A percentile compares a stretch with the other conserved stretches of the same genome.
These are phyloP conservation scores for Enteromius afrohamiltoni DNA, from an alignment of 2,797 vertebrate genomes.

Conservation along the genomic window DNA sequence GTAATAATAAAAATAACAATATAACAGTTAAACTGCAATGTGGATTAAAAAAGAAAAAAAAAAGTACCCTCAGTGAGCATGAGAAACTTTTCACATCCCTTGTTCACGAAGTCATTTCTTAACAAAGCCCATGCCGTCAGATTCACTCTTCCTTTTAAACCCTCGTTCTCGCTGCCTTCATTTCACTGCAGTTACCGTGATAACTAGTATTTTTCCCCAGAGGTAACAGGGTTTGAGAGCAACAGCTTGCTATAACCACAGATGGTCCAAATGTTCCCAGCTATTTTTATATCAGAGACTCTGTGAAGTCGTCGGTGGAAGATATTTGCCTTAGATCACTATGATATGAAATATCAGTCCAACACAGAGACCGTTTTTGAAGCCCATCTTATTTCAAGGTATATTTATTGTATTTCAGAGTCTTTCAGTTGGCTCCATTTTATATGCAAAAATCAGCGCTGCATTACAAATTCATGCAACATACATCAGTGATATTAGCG, in stretches of 20 bases:
- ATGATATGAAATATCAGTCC: not conserved
- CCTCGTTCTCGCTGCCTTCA: not conserved
- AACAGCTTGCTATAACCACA: slow-evolving; percentile 27
- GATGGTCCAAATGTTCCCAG: slow-evolving; percentile 26
- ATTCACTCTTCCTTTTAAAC: not conserved
- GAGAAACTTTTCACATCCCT: not conserved
- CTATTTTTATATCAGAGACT: slow-evolving; percentile 40
- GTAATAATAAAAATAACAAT: not conserved
- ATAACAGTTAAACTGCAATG: not conserved
- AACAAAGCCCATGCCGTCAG: not conserved
- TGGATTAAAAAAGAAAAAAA: not conserved
- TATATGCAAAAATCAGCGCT: slow-evolving; percentile 29
- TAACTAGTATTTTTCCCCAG: not conserved
- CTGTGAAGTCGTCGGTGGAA: slow-evolving; percentile 6
- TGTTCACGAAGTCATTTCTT: not conserved
- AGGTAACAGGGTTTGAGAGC: slow-evolving; percentile 18
- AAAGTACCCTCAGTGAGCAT: not conserved
- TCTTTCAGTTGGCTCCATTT: slow-evolving; percentile 1
- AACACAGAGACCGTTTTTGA: not conserved
- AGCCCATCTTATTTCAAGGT: not conserved
- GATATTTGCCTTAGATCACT: slow-evolving; percentile 1
- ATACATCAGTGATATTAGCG: slow-evolving; percentile 19
- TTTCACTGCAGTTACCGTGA: slow-evolving; percentile 5
- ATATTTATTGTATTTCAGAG: slow-evolving; percentile 31
- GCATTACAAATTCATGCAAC: slow-evolving; percentile 37